These are phyloP conservation scores for Xenus cinereus DNA, from an alignment of 2,113 vertebrate genomes.

Conservation along the genomic window DNA sequence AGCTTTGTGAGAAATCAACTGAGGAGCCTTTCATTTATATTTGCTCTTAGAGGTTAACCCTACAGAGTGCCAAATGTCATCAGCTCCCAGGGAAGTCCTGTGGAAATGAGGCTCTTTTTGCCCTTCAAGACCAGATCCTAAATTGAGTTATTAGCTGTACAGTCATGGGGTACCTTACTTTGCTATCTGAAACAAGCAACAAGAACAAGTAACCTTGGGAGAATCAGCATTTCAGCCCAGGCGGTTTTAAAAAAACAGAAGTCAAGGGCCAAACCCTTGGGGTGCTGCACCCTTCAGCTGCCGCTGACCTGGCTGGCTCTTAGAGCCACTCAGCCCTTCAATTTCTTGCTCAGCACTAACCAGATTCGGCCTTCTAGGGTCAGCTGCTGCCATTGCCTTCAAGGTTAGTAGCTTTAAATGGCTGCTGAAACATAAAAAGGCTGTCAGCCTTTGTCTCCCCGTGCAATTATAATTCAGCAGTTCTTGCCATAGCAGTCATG, in stretches of 20 bases:
- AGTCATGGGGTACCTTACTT: background rate
- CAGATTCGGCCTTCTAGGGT: background rate
- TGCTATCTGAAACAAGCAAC: background rate
- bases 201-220: background rate
- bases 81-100: background rate
- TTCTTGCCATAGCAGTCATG: background rate
- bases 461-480: background rate
- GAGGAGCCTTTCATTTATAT: background rate
- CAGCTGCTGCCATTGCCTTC: background rate
- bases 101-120: background rate
- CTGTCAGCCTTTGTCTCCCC: background rate
- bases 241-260: background rate
- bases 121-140: background rate
- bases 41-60: background rate
- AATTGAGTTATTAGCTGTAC: background rate
- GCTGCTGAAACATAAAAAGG: background rate
- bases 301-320: background rate
- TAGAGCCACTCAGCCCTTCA: background rate
- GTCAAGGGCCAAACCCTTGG: background rate
- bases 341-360: background rate
- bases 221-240: background rate
- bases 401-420: slow-evolving; percentile 29
- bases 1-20: background rate
- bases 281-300: background rate
- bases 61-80: background rate